A percentile compares a stretch with the other conserved stretches of the same genome.
These are phyloP conservation scores for Rhabdomys pumilio DNA, from an alignment of 2,797 vertebrate species.

Conservation along the genomic window DNA sequence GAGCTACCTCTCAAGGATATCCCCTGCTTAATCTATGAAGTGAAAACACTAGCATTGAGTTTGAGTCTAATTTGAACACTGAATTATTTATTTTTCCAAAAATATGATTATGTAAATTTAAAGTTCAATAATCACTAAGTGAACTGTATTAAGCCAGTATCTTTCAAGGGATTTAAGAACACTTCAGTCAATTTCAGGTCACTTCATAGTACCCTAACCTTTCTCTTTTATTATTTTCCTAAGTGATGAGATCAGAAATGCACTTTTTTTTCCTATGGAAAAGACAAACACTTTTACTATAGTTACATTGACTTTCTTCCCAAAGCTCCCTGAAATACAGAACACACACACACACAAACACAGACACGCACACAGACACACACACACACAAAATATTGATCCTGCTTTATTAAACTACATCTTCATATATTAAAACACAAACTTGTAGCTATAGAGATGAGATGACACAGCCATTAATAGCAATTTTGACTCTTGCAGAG, in stretches of 20 bases:
- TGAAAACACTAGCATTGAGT: conserved; percentile 8
- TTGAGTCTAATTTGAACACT: conserved; percentile 56
- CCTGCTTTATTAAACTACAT: conserved; percentile 37
- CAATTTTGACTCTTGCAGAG: neutral
- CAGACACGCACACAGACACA: neutral
- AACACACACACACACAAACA: neutral
- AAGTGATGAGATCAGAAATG: conserved; percentile 79
- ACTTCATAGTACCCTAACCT: conserved; percentile 75
- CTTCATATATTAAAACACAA: conserved; percentile 19
- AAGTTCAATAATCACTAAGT: conserved; percentile 70
- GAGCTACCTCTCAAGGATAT: conserved; percentile 5
- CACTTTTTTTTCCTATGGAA: conserved; percentile 74
- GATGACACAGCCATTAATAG: neutral
- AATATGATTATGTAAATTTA: conserved; percentile 56
- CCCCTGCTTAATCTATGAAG: neutral
- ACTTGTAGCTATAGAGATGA: neutral
- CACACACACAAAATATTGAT: conserved; percentile 66
- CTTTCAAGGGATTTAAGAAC: conserved; percentile 68
- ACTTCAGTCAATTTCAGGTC: conserved; percentile 59
- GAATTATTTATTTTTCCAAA: conserved; percentile 69
- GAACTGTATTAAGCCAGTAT: neutral
- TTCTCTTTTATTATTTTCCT: conserved; percentile 55
- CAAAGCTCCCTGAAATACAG: conserved; percentile 33
- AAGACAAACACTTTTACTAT: conserved; percentile 70
- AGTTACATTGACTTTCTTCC: conserved; percentile 77